Evolutionary conservation across 2,888 invertebrate species (phyloP), one percentile per base, ranked within the genome.

Genomic region (Eretmocerus hayati): DNA sequence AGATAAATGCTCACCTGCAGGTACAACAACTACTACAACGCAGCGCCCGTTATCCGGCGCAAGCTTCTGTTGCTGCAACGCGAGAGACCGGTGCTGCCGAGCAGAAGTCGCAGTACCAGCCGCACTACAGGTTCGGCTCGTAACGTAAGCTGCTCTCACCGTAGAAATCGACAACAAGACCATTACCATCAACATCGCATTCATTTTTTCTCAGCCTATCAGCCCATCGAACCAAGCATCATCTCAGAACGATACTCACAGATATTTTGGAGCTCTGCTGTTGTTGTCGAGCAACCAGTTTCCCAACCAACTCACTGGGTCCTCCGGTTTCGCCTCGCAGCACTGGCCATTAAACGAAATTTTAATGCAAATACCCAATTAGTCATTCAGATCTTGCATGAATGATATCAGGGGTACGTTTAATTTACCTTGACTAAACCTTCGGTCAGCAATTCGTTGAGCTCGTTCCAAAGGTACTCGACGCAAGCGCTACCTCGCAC

Each of bases 231-330:
- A n/a, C n/a, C n/a, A 11, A 6, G 26, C 1, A 11, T 2, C 20
- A n/a, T 16, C 20, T 37, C n/a, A n/a, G n/a, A 20, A 8, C n/a
- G 11, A 19, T 21, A 48, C 52, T 44, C 45, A 46, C 48, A 48
- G 48, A 26, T 36, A 63, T 58, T 69, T 75, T 0, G 85, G 87
- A 63, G 81, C 83, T 64, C 84, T 85, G 4, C 87, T 87, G 72
- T 90, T 89, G 67, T 88, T 82, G 35, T 76, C 71, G 5, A 83
- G 72, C 33, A 91, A 72, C 79, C 86, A 84, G 56, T 88, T 83
- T 2, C 87, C 88, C 35, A 91, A 71, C 84, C 85, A 88, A 22
- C 83, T 66, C 32, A 90, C 72, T 1, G 90, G 90, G 67, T 90
- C 86, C 1, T 76, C 73, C 0, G 90, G 90, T 55, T 84, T 84